A percentile compares a stretch with the other conserved stretches of the same genome.
Conservation (phyloP, 1,140 invertebrate species). For the Ceratosolen fusciceps region DNA sequence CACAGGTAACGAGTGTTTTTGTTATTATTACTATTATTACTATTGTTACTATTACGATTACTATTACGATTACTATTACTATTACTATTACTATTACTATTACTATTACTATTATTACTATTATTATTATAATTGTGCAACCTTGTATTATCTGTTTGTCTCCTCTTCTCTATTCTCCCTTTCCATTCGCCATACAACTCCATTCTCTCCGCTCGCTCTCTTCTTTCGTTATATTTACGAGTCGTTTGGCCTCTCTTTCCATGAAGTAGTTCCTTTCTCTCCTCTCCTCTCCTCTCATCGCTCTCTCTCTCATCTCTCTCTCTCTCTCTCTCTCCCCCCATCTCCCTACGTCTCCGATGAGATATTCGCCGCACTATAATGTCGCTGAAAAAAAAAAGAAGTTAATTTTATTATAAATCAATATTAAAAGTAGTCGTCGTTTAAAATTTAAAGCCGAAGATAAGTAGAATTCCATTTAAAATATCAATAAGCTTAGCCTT, state of each 20-base stretch:
- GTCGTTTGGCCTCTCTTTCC: conserved; percentile 11
- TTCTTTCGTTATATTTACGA: conserved; percentile 25
- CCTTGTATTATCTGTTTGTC: neutral
- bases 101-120: too few species aligned
- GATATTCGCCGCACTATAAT: neutral
- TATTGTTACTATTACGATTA: too few species aligned
- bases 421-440: neutral
- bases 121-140: too few species aligned
- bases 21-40: too few species aligned
- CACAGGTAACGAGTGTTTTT: too few species aligned
- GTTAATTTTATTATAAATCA: conserved; percentile 6
- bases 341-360: neutral
- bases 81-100: too few species aligned
- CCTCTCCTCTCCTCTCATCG: neutral
- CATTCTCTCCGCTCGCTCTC: neutral
- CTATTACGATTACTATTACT: too few species aligned
- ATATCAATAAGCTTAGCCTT: too few species aligned
- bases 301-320: too few species aligned
- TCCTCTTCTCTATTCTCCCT: neutral
- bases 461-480: too few species aligned
- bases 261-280: neutral
- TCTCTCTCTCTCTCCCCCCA: neutral
- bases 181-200: conserved; percentile 6
- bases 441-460: too few species aligned
- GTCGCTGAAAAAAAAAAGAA: neutral